Base-by-base conservation (phyloP, 2,888 invertebrate species). In the Drosophila eohydei region DNA sequence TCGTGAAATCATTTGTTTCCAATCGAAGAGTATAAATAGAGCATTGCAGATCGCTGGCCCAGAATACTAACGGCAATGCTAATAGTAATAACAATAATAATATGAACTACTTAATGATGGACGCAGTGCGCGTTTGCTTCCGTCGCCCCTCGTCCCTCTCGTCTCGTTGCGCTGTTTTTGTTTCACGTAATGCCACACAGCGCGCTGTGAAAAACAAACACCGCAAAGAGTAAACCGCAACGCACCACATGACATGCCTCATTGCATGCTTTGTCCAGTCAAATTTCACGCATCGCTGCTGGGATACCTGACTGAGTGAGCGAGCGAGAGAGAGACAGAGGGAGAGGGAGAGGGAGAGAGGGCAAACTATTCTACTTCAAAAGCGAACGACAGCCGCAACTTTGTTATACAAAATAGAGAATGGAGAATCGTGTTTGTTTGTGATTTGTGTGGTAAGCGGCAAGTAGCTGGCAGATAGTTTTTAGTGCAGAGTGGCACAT, bases 341-440 rank as follows among this genome's bases (percentile, higher is more conserved):
- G 4, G 34, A 16, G 40, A 9, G 30, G 11, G 30, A 2, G 38
- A 0, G 21, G 7, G 26, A 26, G n/a, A 14, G 44, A 44, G 14
- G 7, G 2, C 9, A 40, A 28, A 51, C 55, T 43, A 44, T 59
- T 72, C 40, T 28, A 64, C 54, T 56, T 64, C 48, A 61, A 66
- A 30, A 57, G 51, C 44, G 46, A 68, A 75, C 34, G 38, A 61
- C 55, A 74, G 56, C 68, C 88, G 51, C 84, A 81, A 83, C 89
- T 86, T 86, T 84, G 84, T 84, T 80, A 55, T 57, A 78, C 78
- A 62, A 80, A 80, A 63, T 61, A 78, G 78, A 61, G 75, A 80
- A 88, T 72, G 70, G 71, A 80, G 81, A 36, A 52, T 52, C 34
- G 28, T 54, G 41, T 48, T 58, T 48, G 46, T 63, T 61, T 76